A percentile compares a stretch with the other conserved stretches of the same genome.
Conservation (phyloP, 1,140 invertebrate species). For the Drosophila trapezifrons region DNA sequence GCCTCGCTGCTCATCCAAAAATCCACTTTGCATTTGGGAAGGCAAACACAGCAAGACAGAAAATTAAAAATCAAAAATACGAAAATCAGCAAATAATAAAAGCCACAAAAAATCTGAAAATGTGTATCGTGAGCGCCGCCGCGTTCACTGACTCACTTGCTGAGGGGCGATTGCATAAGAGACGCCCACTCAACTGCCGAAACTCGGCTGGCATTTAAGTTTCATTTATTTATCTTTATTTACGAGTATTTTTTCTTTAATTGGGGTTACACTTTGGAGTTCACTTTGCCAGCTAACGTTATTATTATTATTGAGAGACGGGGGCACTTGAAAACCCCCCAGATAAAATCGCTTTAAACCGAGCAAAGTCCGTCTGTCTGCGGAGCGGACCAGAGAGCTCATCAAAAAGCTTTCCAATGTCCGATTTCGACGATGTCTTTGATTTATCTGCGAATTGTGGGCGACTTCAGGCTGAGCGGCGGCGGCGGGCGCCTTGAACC, state of each 20-base stretch:
- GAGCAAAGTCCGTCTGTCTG: slow-evolving; percentile 46
- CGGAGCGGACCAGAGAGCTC: slow-evolving; percentile 7
- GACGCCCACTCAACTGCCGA: slow-evolving; percentile 46
- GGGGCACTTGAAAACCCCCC: slow-evolving; percentile 28
- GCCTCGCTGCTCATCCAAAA: slow-evolving; percentile 11
- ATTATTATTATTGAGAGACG: slow-evolving; percentile 20
- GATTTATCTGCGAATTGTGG: slow-evolving; percentile 46
- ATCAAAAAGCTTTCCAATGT: slow-evolving; percentile 36
- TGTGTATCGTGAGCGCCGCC: slow-evolving; percentile 24
- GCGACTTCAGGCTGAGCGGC: slow-evolving; percentile 15
- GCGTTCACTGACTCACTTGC: slow-evolving; percentile 41
- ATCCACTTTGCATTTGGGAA: slow-evolving; percentile 30
- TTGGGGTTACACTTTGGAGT: slow-evolving; percentile 72
- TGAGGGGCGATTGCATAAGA: slow-evolving; percentile 46
- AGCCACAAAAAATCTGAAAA: neutral
- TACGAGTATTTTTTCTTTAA: slow-evolving; percentile 57
- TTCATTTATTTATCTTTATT: slow-evolving; percentile 55
- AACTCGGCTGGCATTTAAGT: slow-evolving; percentile 45
- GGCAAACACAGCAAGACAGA: neutral
- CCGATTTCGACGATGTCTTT: slow-evolving; percentile 28
- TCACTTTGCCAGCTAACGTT: slow-evolving; percentile 48
- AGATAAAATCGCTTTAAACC: slow-evolving; percentile 41
- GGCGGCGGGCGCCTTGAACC: slow-evolving; percentile 42
- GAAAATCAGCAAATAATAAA: slow-evolving; percentile 15
- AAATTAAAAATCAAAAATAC: slow-evolving; percentile 7